A percentile compares a stretch with the other conserved stretches of the same genome.
phyloP scores from a whole-genome alignment of 2,797 vertebrate species.

The Myripristis murdjan region DNA sequence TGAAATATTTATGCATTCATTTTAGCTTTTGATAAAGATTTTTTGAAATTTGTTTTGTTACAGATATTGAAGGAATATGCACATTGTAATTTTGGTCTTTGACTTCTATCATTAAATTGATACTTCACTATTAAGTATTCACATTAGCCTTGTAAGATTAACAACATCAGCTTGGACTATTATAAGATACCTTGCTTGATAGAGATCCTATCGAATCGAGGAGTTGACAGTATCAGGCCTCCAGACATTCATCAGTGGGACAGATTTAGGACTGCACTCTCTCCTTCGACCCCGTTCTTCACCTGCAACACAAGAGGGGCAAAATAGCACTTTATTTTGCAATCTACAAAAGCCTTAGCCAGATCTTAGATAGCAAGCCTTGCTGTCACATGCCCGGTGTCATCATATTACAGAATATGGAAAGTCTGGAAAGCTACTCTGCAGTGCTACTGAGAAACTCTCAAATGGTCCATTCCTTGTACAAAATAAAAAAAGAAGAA shows the following conservation, averaged over 20 bases:
- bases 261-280: constrained; percentile 21
- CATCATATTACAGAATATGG: constrained; percentile 39
- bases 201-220: constrained; percentile 11
- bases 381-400: constrained; percentile 23
- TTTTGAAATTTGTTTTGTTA: neutral
- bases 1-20: neutral
- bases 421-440: constrained; percentile 34
- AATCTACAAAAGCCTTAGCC: constrained; percentile 10
- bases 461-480: constrained; percentile 5
- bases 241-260: constrained; percentile 28
- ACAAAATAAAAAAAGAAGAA: neutral
- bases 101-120: too few relatives aligned
- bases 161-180: neutral
- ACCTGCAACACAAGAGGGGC: neutral
- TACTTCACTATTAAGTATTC: neutral
- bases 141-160: neutral
- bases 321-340: neutral
- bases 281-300: constrained; percentile 7
- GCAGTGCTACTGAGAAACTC: constrained; percentile 52
- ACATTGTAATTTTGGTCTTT: too few relatives aligned
- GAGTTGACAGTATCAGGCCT: constrained; percentile 8
- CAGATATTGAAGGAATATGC: neutral
- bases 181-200: constrained; percentile 11
- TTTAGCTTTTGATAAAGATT: neutral
- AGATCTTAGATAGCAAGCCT: constrained; percentile 4